Percentiles rank a stretch among this genome's conserved stretches.
Evolutionary conservation across 2,888 invertebrate species (phyloP).

Genomic region (Platycheirus rosarum): DNA sequence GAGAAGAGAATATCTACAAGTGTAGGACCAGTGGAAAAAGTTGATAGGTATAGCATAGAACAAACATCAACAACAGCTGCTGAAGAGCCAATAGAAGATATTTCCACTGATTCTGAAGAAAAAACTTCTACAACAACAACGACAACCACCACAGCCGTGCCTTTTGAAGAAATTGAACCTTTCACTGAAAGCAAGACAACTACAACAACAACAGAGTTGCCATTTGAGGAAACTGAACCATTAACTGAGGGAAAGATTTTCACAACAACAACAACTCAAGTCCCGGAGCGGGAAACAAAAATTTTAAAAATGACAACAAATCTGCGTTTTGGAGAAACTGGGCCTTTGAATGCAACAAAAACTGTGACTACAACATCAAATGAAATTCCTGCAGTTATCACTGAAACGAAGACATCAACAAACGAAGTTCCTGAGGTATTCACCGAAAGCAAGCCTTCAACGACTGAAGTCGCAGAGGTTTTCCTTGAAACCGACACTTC

Average conservation of each 20-base stretch:
- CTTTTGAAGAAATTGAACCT: constrained; percentile 6
- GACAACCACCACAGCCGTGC: constrained; percentile 14
- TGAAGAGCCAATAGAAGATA: background rate
- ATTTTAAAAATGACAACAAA: background rate
- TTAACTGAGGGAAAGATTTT: background rate
- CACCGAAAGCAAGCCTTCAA: too few relatives aligned
- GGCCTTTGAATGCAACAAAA: background rate
- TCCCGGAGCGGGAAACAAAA: too few relatives aligned
- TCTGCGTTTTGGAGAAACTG: constrained; percentile 2
- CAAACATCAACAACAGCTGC: background rate
- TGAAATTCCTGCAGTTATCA: background rate
- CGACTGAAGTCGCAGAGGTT: too few relatives aligned
- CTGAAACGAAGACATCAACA: background rate
- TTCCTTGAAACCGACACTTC: too few relatives aligned
- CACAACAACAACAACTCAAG: constrained; percentile 11
- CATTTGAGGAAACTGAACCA: constrained; percentile 27
- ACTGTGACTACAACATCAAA: background rate
- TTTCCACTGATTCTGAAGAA: background rate
- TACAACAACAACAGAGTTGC: constrained; percentile 23
- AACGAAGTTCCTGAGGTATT: too few relatives aligned
- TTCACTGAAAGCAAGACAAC: background rate
- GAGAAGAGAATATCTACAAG: background rate
- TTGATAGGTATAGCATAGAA: too few relatives aligned
- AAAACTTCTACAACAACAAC: constrained; percentile 1
- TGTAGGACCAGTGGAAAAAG: background rate